Evolutionary conservation across 1,140 invertebrate species (phyloP), one percentile per base, ranked within the genome.

Genomic region (Zaprionus ornatus): DNA sequence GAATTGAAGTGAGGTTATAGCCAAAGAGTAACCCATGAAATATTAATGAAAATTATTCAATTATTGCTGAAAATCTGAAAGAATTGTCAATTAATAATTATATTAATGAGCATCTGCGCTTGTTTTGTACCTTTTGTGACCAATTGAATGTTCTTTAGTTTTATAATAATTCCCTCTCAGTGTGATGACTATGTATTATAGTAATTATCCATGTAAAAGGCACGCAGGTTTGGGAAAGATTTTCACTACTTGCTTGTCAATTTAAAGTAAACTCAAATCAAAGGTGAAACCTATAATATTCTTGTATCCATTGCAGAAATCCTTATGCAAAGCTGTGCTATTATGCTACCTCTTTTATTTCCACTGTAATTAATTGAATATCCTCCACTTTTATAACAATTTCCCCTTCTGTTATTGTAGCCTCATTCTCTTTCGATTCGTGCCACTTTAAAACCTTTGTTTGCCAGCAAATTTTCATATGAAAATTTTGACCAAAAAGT

Each of bases 401-500:
- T 50, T 10, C 45, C 19, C 7, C 3, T 9, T 5, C 27, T 57
- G 29, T 21, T 57, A 10, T 35, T 57, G 19, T 37, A n/a, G 19
- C 4, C 15, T 17, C 19, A n/a, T 17, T 17, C 45, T 50, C 19
- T 21, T 23, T 50, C 19, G 6, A 56, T 52, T 12, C 29, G 63
- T 59, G 23, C 17, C 19, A 57, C 32, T 67, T 67, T 42, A 57
- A 74, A 63, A 70, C 32, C 72, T 52, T 52, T 70, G 52, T 70
- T 37, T 32, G 25, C 15, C 40, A 50, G 69, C 57, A 70, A 35
- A 74, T 74, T 69, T 74, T 56, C 65, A 69, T 63, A 63, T 65
- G 61, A 32, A 42, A 45, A 62, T 70, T 56, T 59, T n/a, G 29
- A 9, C 23, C 29, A 59, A 59, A 67, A 67, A 29, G 17, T 17